phyloP scores from a whole-genome alignment of 2,888 invertebrate genomes.

The Drosophila recens region DNA sequence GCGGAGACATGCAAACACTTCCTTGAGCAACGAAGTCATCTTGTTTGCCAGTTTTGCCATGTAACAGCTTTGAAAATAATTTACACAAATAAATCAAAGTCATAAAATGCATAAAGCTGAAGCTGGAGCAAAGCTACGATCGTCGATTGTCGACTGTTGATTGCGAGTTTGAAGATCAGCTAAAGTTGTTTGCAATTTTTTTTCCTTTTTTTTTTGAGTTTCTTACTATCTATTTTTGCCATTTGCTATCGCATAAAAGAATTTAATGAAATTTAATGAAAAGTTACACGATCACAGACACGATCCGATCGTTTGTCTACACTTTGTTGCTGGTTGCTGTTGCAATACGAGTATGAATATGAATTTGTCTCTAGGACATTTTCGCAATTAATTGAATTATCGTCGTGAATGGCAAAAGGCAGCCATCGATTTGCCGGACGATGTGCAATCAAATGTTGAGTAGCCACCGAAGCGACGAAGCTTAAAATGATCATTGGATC shows the following conservation, averaged over 20 bases:
- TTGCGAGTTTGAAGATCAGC: constrained; percentile 47
- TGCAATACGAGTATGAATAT: constrained; percentile 61
- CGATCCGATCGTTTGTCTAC: constrained; percentile 63
- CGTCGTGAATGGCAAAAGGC: constrained; percentile 76
- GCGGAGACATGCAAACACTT: constrained; percentile 62
- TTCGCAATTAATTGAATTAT: constrained; percentile 82
- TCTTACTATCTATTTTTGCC: constrained; percentile 25
- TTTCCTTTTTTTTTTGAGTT: background rate
- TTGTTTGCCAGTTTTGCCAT: constrained; percentile 39
- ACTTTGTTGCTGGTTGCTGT: constrained; percentile 52
- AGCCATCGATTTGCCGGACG: constrained; percentile 47
- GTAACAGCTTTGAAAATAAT: constrained; percentile 71
- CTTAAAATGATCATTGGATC: constrained; percentile 9
- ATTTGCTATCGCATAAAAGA: constrained; percentile 79
- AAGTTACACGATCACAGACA: constrained; percentile 76
- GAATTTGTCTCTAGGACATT: constrained; percentile 81
- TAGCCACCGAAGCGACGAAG: constrained; percentile 40
- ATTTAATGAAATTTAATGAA: constrained; percentile 82
- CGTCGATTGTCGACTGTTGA: constrained; percentile 22
- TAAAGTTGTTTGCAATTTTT: constrained; percentile 49
- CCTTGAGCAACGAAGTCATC: constrained; percentile 49
- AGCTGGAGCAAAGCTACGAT: constrained; percentile 42
- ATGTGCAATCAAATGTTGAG: constrained; percentile 66
- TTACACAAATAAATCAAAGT: constrained; percentile 79
- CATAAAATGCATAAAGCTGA: constrained; percentile 62